Evolutionary conservation across 2,113 vertebrate genomes (phyloP), one percentile per base, ranked within the genome.

Genomic region (Micromys minutus): DNA sequence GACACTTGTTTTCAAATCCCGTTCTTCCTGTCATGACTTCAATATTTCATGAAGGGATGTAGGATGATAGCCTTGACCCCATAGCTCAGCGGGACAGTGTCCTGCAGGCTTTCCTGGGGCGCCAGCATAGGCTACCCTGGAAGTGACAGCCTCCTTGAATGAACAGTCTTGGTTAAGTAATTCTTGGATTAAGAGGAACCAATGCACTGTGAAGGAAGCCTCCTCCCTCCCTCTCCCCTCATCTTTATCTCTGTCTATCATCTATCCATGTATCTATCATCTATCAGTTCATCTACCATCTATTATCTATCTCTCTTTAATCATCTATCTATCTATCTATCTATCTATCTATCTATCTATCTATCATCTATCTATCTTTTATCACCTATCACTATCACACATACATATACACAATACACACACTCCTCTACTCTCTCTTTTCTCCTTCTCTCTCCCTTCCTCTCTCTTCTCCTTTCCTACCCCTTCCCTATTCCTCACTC

Each of bases 181-280:
- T 50, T 19, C 24, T 29, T 71, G 76, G 67, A 45, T 79, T 94
- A 85, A 65, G 34, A 52, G 80, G 10, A 94, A 80, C 65, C 50
- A 74, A 5, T 13, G 52, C 47, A 34, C 61, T 15, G 1, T 63
- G 13, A n/a, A 94, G 67, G 52, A 89, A 87, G n/a, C 22, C 65
- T 6, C 21, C n/a, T 36, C 7, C 19, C 12, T 34, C 63, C 13
- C 1, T 19, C 55, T 83, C 57, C 57, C 7, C 31, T 76, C 17
- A 21, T 79, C 31, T 55, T 5, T 65, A 13, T 12, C 17, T 72
- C 72, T 74, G 17, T 74, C 39, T 74, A 7, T 24, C 21, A 67
- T 67, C 12, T 34, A 67, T 67, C 31, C 12, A 67, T 67, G 29
- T 39, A 16, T 72, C n/a, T 42, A 10, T 72, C n/a, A 22, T 22